Percentiles rank a stretch among this genome's conserved stretches.
Evolutionary conservation across 1,140 invertebrate species (phyloP).

Genomic region (Anadara kagoshimensis): DNA sequence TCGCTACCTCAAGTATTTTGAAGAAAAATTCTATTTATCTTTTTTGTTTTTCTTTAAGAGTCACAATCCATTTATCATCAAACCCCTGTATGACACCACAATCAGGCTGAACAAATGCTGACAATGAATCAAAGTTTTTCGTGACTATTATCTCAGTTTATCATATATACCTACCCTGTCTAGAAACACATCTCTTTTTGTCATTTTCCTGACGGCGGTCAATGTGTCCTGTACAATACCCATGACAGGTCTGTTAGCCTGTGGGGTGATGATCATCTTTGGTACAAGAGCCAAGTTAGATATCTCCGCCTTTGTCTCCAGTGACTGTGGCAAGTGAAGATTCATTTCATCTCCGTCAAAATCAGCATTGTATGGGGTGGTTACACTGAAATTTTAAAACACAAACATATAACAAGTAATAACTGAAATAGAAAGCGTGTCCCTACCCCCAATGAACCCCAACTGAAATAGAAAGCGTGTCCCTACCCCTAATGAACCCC

Average conservation of each 20-base stretch:
- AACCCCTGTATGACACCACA: too few relatives aligned
- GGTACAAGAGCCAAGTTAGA: conserved; percentile 98
- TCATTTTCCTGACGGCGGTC: conserved; percentile 99
- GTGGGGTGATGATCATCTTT: conserved; percentile 94
- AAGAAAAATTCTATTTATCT: too few relatives aligned
- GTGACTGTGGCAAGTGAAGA: conserved; percentile 98
- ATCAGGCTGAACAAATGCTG: too few relatives aligned
- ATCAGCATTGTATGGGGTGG: conserved; percentile 99
- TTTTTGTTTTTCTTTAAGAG: too few relatives aligned
- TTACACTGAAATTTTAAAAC: conserved; percentile 96
- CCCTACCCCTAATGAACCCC: too few relatives aligned
- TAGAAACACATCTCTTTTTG: conserved; percentile 98
- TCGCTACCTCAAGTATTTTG: too few relatives aligned
- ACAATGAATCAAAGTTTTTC: too few relatives aligned
- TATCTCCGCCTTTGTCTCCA: conserved; percentile 99
- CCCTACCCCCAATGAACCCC: too few relatives aligned
- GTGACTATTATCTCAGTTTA: too few relatives aligned
- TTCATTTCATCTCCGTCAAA: conserved; percentile 99
- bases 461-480: too few relatives aligned
- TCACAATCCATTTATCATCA: too few relatives aligned
- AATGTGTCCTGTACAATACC: conserved; percentile 99
- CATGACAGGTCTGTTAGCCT: conserved; percentile 86
- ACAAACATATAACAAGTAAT: conserved; percentile 3
- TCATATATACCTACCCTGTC: conserved; percentile 80
- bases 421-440: too few relatives aligned